Base-by-base conservation (phyloP, 2,113 vertebrate species). In the Ciconia stormi region DNA sequence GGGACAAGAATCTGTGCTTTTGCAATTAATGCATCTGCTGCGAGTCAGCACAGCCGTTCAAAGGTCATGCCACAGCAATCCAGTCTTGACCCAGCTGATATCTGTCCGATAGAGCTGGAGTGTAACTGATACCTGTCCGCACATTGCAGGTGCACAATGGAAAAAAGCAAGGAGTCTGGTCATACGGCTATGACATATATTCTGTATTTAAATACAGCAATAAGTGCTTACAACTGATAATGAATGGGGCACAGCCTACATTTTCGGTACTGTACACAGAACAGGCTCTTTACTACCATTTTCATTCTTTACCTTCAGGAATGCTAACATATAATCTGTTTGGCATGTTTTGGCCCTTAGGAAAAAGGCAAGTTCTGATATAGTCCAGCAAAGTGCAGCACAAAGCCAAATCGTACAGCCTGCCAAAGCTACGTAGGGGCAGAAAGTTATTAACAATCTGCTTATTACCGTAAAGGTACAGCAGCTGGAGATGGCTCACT, bases 21-120 rank as follows among this genome's bases (percentile, higher is more conserved):
- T 47, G 73, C 38, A 52, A 86, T 40, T 93, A 95, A 90, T 85
- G 93, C 50, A 10, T 42, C 47, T 80, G 80, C 89, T 93, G 92
- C 1, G 7, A 53, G 56, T 72, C 93, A 59, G 49, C 27, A 36
- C 49, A 3, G 36, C 34, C 46, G 34, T 72, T 85, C 34, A 72
- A 55, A 93, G 70, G 96, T 93, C 40, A 6, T 2, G 3, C 38
- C 50, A 20, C 40, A 47, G 30, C 80, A 95, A 67, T 53, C 40
- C 21, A 8, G 81, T 56, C 89, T 96, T 56, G 81, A 79, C 66
- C 50, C 55, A 90, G 72, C 44, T 93, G 88, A 82, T 49, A 82
- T 40, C 83, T 93, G 82, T 61, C 72, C 3, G 27, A 49, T 42
- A 90, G 65, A 53, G 59, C 66, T 46, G 16, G 27, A 32, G 11